Conservation (phyloP, 2,888 invertebrate species). For the Dugesia japonica region DNA sequence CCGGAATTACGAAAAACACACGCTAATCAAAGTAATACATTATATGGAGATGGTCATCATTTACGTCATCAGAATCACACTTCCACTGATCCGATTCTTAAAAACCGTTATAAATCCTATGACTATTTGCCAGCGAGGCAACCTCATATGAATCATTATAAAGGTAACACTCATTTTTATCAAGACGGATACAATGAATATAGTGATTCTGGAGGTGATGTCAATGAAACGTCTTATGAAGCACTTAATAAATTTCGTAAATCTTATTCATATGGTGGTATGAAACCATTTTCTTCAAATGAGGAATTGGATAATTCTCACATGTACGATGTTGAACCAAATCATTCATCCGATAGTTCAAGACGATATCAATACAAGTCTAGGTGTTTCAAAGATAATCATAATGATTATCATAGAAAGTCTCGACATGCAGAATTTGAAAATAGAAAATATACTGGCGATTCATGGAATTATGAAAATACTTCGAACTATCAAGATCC, state of each 20-base stretch:
- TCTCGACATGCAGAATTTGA: background rate
- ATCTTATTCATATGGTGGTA: background rate
- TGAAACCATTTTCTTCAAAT: background rate
- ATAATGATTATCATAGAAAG: background rate
- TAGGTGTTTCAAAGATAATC: background rate
- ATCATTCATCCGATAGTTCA: background rate
- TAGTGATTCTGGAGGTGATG: background rate
- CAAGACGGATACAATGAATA: background rate
- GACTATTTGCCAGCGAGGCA: background rate
- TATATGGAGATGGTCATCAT: background rate
- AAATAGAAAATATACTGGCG: background rate
- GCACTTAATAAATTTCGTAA: background rate
- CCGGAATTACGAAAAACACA: background rate
- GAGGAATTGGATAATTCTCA: background rate
- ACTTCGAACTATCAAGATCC: background rate
- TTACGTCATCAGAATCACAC: background rate
- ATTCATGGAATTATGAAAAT: background rate
- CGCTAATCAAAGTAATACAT: background rate
- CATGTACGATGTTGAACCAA: background rate
- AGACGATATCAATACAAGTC: background rate
- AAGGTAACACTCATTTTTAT: background rate
- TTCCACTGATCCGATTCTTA: background rate
- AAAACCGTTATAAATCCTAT: background rate
- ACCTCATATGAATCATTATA: background rate
- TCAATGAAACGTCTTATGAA: background rate